Base-by-base conservation (phyloP, 2,113 vertebrate genomes). In the Microtus richardsoni region DNA sequence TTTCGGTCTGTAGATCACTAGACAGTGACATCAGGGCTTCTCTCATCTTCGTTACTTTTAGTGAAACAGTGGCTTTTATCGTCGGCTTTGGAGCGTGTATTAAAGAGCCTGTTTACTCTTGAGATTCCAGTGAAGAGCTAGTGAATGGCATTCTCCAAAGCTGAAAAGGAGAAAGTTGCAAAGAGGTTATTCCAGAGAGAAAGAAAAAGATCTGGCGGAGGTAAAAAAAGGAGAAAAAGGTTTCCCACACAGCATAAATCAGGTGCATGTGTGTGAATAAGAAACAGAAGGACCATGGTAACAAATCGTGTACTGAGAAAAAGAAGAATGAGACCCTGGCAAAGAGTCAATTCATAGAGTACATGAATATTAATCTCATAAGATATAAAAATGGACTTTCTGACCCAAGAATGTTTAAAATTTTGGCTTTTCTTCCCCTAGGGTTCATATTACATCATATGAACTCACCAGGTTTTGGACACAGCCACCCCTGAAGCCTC, bases 271-370 rank as follows among this genome's bases (percentile, higher is more conserved):
- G 36, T 39, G 66, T 49, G 22, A 64, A 58, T 80, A 91, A 93
- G 12, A 96, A 95, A 91, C 17, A 78, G 44, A 92, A 94, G 74
- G 68, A 52, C 13, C 7, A 4, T 84, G 47, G 70, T 83, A 93
- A 78, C 71, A 77, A 80, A 64, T 60, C 28, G 28, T 44, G 0
- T n/a, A 71, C 52, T 66, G 60, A 19, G 54, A 24, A 47, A 94
- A 91, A 80, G 28, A 74, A 83, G 44, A 93, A 24, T 78, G 30
- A 91, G 94, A 93, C 44, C 5, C 33, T 88, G 41, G 47, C 3
- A 91, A 93, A 88, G 89, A 54, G 7, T 28, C 30, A 96, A 47
- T 86, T 89, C 54, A 66, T 8, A 95, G 26, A 89, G 89, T 47
- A 66, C 44, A 1, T 96, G 16, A 60, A 74, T 84, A 83, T 33